A percentile compares a stretch with the other conserved stretches of the same genome.
Conservation (phyloP, 2,797 vertebrate species). For the Chaetodon trifasciatus region DNA sequence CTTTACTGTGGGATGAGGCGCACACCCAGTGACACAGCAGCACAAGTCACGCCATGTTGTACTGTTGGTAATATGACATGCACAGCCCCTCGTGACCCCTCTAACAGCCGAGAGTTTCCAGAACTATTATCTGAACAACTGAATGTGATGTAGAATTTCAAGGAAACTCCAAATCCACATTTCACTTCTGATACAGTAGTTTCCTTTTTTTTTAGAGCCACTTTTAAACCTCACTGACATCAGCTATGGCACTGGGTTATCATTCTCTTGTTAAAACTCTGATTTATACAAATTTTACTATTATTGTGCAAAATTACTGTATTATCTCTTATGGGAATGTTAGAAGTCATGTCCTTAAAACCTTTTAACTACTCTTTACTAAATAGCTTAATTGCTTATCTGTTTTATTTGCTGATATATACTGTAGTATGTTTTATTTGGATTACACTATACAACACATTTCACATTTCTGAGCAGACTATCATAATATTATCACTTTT, state of each 20-base stretch:
- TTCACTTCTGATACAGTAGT: not conserved
- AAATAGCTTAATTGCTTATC: not conserved
- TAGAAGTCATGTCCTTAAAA: too few relatives aligned
- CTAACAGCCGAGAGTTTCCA: not conserved
- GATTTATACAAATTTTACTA: not conserved
- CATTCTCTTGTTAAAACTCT: not conserved
- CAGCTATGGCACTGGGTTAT: not conserved
- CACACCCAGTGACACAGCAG: constrained; percentile 31
- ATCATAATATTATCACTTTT: not conserved
- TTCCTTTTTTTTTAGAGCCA: not conserved
- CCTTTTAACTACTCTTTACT: not conserved
- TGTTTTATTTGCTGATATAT: not conserved
- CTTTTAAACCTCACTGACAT: not conserved
- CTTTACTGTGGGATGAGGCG: constrained; percentile 20
- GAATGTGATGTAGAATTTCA: constrained; percentile 6
- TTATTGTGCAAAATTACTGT: not conserved
- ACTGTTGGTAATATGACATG: constrained; percentile 35
- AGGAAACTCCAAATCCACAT: not conserved
- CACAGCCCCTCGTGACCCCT: not conserved
- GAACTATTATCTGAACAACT: constrained; percentile 17
- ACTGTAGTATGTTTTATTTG: not conserved
- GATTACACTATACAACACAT: not conserved
- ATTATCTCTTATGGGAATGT: too few relatives aligned
- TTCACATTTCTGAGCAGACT: not conserved
- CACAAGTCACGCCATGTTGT: constrained; percentile 36